Percentiles rank a stretch among this genome's conserved stretches.
These are phyloP conservation scores for Macrobrachium rosenbergii DNA, from an alignment of 1,140 invertebrate genomes.

Conservation along the genomic window DNA sequence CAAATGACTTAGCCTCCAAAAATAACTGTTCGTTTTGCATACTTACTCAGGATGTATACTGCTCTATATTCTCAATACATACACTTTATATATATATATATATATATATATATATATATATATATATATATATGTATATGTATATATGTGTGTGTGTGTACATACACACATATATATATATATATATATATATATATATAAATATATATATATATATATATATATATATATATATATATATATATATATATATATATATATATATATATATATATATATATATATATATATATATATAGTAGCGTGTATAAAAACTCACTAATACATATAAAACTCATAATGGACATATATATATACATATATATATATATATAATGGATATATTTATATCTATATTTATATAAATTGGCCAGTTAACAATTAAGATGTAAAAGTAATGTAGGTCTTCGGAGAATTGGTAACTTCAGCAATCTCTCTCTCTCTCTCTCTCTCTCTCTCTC, in stretches of 20 bases:
- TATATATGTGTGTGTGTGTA: not conserved
- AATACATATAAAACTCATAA: too few species aligned
- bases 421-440: too few species aligned
- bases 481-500: too few species aligned
- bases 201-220: not conserved
- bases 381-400: not conserved
- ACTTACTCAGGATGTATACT: not conserved
- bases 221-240: not conserved
- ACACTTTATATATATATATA: not conserved
- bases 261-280: not conserved
- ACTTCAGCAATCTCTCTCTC: too few species aligned
- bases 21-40: too few species aligned
- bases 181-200: not conserved
- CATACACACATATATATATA: not conserved
- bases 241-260: not conserved
- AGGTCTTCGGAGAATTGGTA: too few species aligned
- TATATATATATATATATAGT: not conserved
- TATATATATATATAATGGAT: not conserved
- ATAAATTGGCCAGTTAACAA: too few species aligned
- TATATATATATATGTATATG: not conserved
- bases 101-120: not conserved
- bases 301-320: too few species aligned
- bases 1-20: too few species aligned
- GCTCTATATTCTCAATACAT: not conserved
- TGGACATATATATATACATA: not conserved